Evolutionary conservation across 2,113 vertebrate species (phyloP), one percentile per base, ranked within the genome.

Genomic region (Megaleporinus macrocephalus): DNA sequence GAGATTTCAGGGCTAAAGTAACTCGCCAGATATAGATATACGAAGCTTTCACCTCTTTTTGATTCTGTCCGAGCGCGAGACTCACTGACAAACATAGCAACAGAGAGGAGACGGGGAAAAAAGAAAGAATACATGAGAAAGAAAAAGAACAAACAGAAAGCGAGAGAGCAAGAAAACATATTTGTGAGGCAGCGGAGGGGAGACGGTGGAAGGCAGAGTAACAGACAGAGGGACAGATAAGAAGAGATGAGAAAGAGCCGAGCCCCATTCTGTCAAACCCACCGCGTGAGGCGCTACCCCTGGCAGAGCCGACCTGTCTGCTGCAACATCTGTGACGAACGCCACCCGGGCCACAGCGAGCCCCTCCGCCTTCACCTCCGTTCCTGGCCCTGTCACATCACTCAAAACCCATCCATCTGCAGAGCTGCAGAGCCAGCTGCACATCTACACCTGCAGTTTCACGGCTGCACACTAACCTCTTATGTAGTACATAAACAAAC

Each of bases 241-340:
- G 63, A 41, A 57, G 65, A 83, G 71, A 73, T 24, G 62, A 86
- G 69, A 63, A 49, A 76, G 75, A 73, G 36, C 14, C 20, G 75
- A 80, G 76, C 73, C 83, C 61, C 30, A 76, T 88, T 86, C 86
- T 81, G 83, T 87, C 88, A 87, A 71, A 24, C 57, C 61, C 47
- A 33, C 71, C 18, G 51, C 41, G 62, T 26, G 73, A 61, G 30
- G 30, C 62, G 12, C 26, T 78, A 69, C 77, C 20, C 22, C 36
- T 84, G 82, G 82, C 72, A 57, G 57, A 73, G 53, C 78, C 44
- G 41, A 85, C 78, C 82, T 59, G 69, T 68, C 77, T 83, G 72
- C 26, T 75, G 72, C 69, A 85, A 83, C 85, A 87, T 72, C 82
- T 75, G 79, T 72, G 63, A 79, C 18, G 27, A 79, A 62, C 69